A percentile compares a stretch with the other conserved stretches of the same genome.
Evolutionary conservation across 2,113 vertebrate genomes (phyloP).

Genomic region (Centrocercus urophasianus): DNA sequence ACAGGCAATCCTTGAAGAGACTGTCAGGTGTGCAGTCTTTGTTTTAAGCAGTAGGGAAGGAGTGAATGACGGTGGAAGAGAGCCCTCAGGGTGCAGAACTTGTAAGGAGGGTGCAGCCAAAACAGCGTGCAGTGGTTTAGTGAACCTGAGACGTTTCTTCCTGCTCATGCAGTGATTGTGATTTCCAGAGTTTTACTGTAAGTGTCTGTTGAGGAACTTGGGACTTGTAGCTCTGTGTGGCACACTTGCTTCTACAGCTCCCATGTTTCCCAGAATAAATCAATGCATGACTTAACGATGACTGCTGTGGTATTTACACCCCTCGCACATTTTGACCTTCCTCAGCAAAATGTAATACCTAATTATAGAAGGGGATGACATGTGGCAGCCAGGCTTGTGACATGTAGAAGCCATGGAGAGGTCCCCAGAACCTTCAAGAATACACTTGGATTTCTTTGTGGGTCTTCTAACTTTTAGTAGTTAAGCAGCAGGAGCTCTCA

Average conservation of each 20-base stretch:
- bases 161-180: neutral
- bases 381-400: neutral
- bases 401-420: neutral
- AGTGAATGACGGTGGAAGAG: neutral
- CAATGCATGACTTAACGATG: constrained; percentile 55
- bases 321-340: constrained; percentile 50
- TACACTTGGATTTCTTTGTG: neutral
- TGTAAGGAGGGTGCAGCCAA: neutral
- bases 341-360: constrained; percentile 53
- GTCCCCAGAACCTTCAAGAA: constrained; percentile 10
- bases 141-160: neutral
- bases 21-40: neutral
- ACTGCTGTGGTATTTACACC: constrained; percentile 53
- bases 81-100: neutral
- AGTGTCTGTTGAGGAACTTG: neutral
- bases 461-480: neutral
- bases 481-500: neutral
- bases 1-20: neutral
- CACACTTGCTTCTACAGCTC: neutral
- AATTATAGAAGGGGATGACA: constrained; percentile 39
- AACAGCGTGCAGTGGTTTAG: rapidly evolving
- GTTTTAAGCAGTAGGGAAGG: neutral
- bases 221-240: neutral
- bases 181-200: neutral
- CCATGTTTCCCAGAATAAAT: constrained; percentile 66